These are phyloP conservation scores for Astropecten irregularis DNA, from an alignment of 53 echinoderm and acorn worm species.

Conservation along the genomic window DNA sequence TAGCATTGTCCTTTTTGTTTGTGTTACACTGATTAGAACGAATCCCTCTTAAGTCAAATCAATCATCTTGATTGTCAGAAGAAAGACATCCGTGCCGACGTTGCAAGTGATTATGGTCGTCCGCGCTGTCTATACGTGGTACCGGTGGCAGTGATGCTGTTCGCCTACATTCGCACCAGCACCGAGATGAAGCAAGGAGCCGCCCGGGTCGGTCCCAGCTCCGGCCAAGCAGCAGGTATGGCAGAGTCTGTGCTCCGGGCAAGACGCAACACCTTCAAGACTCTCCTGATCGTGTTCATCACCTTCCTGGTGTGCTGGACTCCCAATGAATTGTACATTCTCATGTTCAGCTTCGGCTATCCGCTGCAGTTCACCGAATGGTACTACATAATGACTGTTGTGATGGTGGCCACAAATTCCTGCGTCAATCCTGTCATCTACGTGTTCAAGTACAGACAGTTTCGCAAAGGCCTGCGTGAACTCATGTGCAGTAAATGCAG, in stretches of 20 bases:
- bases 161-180: no score
- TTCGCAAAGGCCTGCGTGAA: conserved; percentile 32
- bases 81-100: no score
- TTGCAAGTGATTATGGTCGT: conserved; percentile 49
- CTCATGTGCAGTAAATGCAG: background rate
- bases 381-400: no score
- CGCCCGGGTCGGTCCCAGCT: no score
- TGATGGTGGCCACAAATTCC: no score
- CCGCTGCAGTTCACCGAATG: conserved; percentile 10
- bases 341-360: conserved; percentile 49
- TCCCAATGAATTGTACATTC: conserved; percentile 35
- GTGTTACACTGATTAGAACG: no score
- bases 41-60: no score
- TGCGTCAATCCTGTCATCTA: conserved; percentile 62
- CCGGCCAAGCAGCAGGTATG: no score
- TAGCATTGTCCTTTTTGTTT: no score
- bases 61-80: no score
- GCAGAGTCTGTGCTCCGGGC: conserved; percentile 15
- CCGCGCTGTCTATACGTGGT: conserved; percentile 74
- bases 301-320: conserved; percentile 57
- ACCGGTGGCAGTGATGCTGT: conserved; percentile 58
- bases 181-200: no score
- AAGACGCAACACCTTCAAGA: conserved; percentile 50
- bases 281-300: conserved; percentile 37
- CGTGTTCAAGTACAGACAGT: conserved; percentile 53